A percentile compares a stretch with the other conserved stretches of the same genome.
Conservation (phyloP, 2,888 invertebrate species). For the Zonitis immaculata region DNA sequence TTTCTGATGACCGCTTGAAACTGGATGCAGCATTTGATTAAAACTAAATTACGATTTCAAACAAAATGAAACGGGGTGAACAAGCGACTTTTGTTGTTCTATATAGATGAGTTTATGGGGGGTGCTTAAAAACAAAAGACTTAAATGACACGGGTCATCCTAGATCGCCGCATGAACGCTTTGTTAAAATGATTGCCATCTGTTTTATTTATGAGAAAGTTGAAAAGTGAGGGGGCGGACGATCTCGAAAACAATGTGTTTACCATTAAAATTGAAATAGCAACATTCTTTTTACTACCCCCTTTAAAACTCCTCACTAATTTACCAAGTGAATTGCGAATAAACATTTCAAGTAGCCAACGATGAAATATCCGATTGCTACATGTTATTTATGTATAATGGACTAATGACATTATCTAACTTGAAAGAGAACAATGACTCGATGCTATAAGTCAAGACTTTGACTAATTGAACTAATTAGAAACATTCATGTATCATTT, state of each 20-base stretch:
- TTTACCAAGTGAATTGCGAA: neutral
- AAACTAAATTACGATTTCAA: constrained; percentile 36
- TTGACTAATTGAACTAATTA: constrained; percentile 1
- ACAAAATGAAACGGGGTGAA: constrained; percentile 33
- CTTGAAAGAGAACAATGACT: neutral
- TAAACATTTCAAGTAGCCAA: neutral
- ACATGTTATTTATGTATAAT: neutral
- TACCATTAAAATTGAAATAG: constrained; percentile 20
- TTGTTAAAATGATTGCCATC: constrained; percentile 47
- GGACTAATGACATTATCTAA: neutral
- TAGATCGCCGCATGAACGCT: constrained; percentile 35
- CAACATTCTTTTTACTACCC: neutral
- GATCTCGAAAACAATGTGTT: constrained; percentile 22
- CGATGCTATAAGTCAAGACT: neutral
- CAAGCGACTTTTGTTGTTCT: constrained; percentile 38
- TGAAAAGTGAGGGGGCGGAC: constrained; percentile 32
- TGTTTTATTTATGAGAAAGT: constrained; percentile 45
- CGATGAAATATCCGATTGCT: neutral
- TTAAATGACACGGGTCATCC: constrained; percentile 45
- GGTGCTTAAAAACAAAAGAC: constrained; percentile 46
- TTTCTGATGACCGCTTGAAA: constrained; percentile 15
- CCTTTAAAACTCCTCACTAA: neutral
- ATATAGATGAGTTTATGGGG: constrained; percentile 37
- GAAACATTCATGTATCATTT: neutral
- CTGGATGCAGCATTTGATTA: constrained; percentile 39